Percentiles rank a stretch among this genome's conserved stretches.
Evolutionary conservation across 2,888 invertebrate genomes (phyloP).

Genomic region (Yponomeuta evonymella): DNA sequence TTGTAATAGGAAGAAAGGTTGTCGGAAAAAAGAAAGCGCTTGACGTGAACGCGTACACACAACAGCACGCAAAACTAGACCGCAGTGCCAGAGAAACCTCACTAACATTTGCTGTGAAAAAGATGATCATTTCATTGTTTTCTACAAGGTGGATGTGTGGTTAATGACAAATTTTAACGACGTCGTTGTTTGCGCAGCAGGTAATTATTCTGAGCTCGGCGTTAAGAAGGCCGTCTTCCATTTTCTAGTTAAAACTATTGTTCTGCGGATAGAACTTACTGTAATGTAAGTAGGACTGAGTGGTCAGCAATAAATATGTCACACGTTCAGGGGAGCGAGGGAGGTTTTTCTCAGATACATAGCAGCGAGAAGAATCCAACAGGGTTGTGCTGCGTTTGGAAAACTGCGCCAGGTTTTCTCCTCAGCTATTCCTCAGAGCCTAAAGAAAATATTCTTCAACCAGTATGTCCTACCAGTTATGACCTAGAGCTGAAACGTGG

Average conservation of each 20-base stretch:
- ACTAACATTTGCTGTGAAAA: background rate
- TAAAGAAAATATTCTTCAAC: too few species aligned
- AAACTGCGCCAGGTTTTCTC: too few species aligned
- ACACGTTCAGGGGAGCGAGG: too few species aligned
- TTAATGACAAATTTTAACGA: conserved; percentile 2
- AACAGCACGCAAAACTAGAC: background rate
- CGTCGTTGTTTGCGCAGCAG: background rate
- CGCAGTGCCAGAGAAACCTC: background rate
- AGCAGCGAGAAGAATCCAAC: too few species aligned
- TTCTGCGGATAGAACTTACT: background rate
- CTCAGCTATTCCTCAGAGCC: too few species aligned
- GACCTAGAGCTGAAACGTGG: too few species aligned
- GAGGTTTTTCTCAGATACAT: too few species aligned
- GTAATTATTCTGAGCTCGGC: background rate
- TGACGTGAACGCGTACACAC: background rate
- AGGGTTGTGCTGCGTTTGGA: too few species aligned
- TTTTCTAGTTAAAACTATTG: background rate
- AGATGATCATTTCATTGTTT: background rate
- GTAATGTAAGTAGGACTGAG: background rate
- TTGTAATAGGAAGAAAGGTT: background rate
- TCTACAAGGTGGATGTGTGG: conserved; percentile 2
- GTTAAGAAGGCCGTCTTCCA: background rate
- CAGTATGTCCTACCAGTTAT: too few species aligned
- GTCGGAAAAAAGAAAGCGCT: background rate
- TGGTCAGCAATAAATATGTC: too few species aligned